A percentile compares a stretch with the other conserved stretches of the same genome.
phyloP scores from a whole-genome alignment of 2,888 invertebrate genomes.

The Sycophila texana region DNA sequence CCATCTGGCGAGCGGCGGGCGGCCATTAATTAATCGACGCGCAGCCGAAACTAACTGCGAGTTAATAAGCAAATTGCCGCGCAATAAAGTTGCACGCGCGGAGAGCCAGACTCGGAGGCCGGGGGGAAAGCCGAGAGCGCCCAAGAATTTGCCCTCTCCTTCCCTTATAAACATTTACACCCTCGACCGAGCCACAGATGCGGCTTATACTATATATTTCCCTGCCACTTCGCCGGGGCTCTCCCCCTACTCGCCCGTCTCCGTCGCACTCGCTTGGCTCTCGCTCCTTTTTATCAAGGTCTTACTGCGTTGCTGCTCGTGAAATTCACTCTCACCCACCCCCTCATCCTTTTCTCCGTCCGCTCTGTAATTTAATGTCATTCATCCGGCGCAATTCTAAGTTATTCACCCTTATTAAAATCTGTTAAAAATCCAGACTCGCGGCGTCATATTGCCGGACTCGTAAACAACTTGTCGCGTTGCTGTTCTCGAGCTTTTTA shows the following conservation, averaged over 20 bases:
- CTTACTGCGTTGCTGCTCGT: constrained; percentile 20
- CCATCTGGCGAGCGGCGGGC: constrained; percentile 67
- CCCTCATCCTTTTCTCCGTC: neutral
- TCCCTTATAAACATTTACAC: constrained; percentile 70
- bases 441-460: constrained; percentile 61
- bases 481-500: constrained; percentile 32
- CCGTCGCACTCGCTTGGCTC: neutral
- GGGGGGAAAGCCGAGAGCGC: constrained; percentile 16
- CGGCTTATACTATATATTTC: constrained; percentile 69
- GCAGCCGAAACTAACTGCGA: constrained; percentile 74
- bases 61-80: constrained; percentile 76
- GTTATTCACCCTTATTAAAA: constrained; percentile 69
- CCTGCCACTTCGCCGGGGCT: constrained; percentile 32
- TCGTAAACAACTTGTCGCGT: constrained; percentile 57
- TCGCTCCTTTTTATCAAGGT: constrained; percentile 42
- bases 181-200: constrained; percentile 74
- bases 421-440: constrained; percentile 65
- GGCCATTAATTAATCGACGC: constrained; percentile 59
- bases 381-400: constrained; percentile 68
- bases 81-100: constrained; percentile 66
- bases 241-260: constrained; percentile 13
- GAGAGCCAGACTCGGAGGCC: constrained; percentile 35
- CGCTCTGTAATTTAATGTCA: constrained; percentile 69
- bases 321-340: constrained; percentile 20
- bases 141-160: constrained; percentile 60